Conservation (phyloP, 2,113 vertebrate genomes). For the Chamaea fasciata region DNA sequence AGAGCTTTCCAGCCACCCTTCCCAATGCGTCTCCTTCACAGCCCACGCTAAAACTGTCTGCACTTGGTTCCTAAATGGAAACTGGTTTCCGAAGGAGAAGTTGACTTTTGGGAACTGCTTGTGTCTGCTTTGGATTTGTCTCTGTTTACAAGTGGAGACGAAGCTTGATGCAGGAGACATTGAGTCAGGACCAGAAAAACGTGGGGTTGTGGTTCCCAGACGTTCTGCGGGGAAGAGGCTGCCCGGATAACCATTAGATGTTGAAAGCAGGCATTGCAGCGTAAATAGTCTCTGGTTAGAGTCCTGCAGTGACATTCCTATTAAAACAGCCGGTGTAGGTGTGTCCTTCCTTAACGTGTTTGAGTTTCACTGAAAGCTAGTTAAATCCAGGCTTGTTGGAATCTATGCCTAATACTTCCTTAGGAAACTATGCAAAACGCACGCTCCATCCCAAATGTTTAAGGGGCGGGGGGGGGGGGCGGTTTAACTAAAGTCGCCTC, state of each 20-base stretch:
- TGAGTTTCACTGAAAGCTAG: neutral
- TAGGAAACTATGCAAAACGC: neutral
- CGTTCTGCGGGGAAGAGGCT: neutral
- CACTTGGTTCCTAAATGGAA: neutral
- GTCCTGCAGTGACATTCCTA: neutral
- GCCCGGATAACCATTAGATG: neutral
- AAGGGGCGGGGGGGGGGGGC: too few relatives aligned
- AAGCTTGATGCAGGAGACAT: neutral
- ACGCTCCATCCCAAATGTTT: neutral
- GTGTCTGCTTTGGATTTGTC: conserved; percentile 11
- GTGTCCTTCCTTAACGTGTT: neutral
- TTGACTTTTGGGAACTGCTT: neutral
- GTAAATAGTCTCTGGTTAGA: neutral
- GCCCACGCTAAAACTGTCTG: neutral
- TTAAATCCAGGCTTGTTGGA: neutral
- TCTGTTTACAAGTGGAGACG: neutral
- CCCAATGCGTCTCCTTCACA: neutral
- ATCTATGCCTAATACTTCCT: neutral
- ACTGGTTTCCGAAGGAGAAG: neutral
- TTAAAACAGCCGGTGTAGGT: neutral
- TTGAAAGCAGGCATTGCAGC: neutral
- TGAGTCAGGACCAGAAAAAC: conserved; percentile 2
- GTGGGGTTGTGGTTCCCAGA: neutral
- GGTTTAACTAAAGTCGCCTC: neutral
- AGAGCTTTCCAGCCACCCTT: neutral